Percentiles rank a stretch among this genome's conserved stretches.
These are phyloP conservation scores for Phaethon lepturus DNA, from an alignment of 2,113 vertebrate genomes.

Conservation along the genomic window DNA sequence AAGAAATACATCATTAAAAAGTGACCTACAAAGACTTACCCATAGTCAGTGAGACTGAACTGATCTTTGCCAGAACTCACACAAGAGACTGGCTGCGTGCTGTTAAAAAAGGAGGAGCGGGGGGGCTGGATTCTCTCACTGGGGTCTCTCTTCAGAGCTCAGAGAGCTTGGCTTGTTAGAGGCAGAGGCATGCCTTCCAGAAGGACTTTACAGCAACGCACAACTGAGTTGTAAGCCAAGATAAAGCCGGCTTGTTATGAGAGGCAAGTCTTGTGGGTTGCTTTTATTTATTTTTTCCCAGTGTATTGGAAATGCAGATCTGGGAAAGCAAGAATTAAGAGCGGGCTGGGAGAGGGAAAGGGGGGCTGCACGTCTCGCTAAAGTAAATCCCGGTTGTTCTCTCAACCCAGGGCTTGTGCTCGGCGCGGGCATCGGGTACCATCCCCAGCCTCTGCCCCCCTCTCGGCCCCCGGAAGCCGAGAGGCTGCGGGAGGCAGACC, in stretches of 20 bases:
- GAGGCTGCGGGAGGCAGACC: not conserved
- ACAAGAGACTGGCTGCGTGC: slow-evolving; percentile 54
- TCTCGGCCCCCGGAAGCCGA: not conserved
- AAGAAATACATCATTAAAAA: slow-evolving; percentile 64
- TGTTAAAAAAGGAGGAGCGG: slow-evolving; percentile 25
- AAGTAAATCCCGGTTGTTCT: not conserved
- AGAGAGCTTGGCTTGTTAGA: slow-evolving; percentile 42
- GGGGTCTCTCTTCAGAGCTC: slow-evolving; percentile 50
- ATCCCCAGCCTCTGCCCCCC: not conserved
- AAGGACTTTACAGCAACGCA: slow-evolving; percentile 47
- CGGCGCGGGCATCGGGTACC: not conserved
- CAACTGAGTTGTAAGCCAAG: slow-evolving; percentile 44
- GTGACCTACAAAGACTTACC: slow-evolving; percentile 63
- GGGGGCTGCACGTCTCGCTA: not conserved
- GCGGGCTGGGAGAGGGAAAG: not conserved
- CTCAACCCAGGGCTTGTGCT: not conserved
- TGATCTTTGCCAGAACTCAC: slow-evolving; percentile 58
- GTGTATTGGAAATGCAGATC: slow-evolving; percentile 48
- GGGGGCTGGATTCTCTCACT: slow-evolving; percentile 40
- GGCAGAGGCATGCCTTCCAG: slow-evolving; percentile 42
- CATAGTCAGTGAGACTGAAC: slow-evolving; percentile 35
- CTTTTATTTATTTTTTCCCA: slow-evolving; percentile 52
- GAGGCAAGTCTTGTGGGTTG: slow-evolving; percentile 39
- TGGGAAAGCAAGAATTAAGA: slow-evolving; percentile 29
- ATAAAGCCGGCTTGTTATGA: slow-evolving; percentile 50